Percentiles rank a stretch among this genome's conserved stretches.
phyloP scores from a whole-genome alignment of 2,797 vertebrate genomes.

The Xiphorhynchus erythropygius region DNA sequence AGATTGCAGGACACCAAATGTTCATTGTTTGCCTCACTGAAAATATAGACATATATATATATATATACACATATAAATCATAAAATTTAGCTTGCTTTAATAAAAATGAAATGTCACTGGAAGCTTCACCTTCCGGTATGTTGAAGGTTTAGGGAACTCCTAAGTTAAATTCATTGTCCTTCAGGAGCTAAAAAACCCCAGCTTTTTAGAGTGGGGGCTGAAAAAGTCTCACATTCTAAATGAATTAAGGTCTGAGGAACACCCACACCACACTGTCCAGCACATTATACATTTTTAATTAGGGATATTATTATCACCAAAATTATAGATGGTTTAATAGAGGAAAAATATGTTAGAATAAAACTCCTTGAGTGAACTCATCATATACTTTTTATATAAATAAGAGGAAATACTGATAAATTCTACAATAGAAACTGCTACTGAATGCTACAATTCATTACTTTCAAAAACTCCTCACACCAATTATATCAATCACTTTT shows the following conservation, averaged over 20 bases:
- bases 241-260: neutral
- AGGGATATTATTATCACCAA: neutral
- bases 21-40: neutral
- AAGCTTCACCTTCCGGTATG: neutral
- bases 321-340: neutral
- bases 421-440: neutral
- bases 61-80: neutral
- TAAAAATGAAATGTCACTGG: neutral
- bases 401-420: neutral
- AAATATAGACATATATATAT: neutral
- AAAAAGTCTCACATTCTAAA: neutral
- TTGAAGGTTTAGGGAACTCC: neutral
- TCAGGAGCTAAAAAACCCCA: neutral
- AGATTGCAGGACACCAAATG: neutral
- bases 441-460: neutral
- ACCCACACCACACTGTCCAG: fast-evolving
- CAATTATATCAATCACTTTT: neutral
- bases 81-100: neutral
- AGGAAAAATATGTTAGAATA: neutral
- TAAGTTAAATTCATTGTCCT: neutral
- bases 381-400: no score
- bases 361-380: neutral
- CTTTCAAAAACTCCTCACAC: neutral
- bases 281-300: neutral
- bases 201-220: fast-evolving